These are phyloP conservation scores for Amblyopsis rosae DNA, from an alignment of 2,113 vertebrate genomes.

Conservation along the genomic window DNA sequence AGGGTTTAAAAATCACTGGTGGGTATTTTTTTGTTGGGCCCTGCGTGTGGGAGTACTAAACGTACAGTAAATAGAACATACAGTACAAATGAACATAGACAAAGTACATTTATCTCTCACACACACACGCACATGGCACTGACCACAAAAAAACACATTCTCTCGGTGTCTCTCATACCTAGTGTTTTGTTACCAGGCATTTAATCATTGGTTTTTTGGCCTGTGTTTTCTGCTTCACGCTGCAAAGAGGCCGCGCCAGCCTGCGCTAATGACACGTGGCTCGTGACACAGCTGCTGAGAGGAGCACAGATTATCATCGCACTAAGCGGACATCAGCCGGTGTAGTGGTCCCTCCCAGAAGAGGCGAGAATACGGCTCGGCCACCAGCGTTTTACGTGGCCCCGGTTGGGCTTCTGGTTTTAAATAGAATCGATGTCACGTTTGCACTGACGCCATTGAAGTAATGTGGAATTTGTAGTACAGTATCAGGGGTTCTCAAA, in stretches of 20 bases:
- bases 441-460: slow-evolving; percentile 3
- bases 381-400: background rate
- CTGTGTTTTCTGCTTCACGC: slow-evolving; percentile 15
- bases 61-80: background rate
- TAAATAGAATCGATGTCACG: background rate
- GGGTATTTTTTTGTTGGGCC: background rate
- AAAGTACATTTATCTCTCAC: slow-evolving; percentile 20
- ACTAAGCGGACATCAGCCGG: slow-evolving; percentile 32
- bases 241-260: background rate
- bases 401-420: no score
- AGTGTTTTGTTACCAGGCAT: slow-evolving; percentile 32
- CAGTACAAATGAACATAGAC: slow-evolving; percentile 4
- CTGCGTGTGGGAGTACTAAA: background rate
- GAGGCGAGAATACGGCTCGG: slow-evolving; percentile 11
- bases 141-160: background rate
- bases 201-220: slow-evolving; percentile 26
- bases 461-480: slow-evolving; percentile 19
- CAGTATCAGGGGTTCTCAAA: background rate
- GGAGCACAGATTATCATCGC: slow-evolving; percentile 36
- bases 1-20: no score
- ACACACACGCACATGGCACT: background rate
- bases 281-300: slow-evolving; percentile 50
- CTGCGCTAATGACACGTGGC: slow-evolving; percentile 42
- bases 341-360: slow-evolving; percentile 39
- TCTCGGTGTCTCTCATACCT: background rate